These are phyloP conservation scores for Amia ocellicauda DNA, from an alignment of 2,113 vertebrate species.

Conservation along the genomic window DNA sequence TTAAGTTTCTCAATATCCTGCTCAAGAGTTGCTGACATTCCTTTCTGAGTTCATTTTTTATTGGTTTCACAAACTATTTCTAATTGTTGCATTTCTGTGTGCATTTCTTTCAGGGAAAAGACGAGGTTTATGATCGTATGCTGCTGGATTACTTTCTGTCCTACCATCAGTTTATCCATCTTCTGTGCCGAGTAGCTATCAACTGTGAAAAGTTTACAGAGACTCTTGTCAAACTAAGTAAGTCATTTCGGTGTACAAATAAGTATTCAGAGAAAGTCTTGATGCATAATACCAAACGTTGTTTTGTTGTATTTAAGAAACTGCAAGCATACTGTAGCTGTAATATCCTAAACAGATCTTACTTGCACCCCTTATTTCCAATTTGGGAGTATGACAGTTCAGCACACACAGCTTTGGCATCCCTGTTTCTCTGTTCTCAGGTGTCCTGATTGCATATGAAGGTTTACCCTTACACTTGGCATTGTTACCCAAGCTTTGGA, in stretches of 20 bases:
- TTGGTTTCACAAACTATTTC: too few relatives aligned
- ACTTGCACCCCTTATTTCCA: neutral
- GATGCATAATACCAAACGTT: too few relatives aligned
- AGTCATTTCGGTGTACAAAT: slow-evolving; percentile 39
- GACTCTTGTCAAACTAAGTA: slow-evolving; percentile 97
- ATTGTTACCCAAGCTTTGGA: slow-evolving; percentile 96
- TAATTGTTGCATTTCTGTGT: neutral
- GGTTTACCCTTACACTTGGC: slow-evolving; percentile 92
- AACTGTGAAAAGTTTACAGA: slow-evolving; percentile 99
- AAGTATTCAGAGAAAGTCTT: neutral
- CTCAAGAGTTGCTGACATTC: too few relatives aligned
- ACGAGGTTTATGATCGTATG: slow-evolving; percentile 96
- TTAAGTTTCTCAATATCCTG: too few relatives aligned
- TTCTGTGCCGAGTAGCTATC: slow-evolving; percentile 95
- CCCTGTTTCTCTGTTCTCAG: slow-evolving; percentile 50
- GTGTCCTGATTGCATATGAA: slow-evolving; percentile 96
- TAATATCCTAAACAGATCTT: too few relatives aligned
- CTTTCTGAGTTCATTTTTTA: too few relatives aligned
- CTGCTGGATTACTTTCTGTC: slow-evolving; percentile 98
- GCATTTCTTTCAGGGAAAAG: slow-evolving; percentile 81
- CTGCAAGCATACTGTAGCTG: too few relatives aligned
- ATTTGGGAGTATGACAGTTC: too few relatives aligned
- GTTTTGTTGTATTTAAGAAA: too few relatives aligned
- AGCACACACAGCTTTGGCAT: neutral
- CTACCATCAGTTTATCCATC: slow-evolving; percentile 97